These are phyloP conservation scores for Pollenia griseotomentosa DNA, from an alignment of 2,888 invertebrate genomes.

Conservation along the genomic window DNA sequence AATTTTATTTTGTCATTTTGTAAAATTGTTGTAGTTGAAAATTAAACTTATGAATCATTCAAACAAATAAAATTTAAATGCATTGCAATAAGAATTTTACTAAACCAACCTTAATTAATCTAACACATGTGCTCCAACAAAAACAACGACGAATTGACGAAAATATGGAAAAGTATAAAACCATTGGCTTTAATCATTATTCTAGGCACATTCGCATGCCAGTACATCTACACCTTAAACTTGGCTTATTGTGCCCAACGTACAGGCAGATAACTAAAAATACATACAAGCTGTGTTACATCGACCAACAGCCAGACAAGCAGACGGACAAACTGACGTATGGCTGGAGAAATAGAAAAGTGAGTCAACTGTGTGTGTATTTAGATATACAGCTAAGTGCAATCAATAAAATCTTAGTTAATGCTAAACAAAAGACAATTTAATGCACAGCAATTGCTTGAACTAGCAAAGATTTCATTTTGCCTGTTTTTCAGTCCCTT, in stretches of 20 bases:
- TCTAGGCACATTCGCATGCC: conserved; percentile 21
- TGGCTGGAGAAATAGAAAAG: neutral
- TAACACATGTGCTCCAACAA: too few species aligned
- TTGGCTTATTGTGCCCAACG: conserved; percentile 15
- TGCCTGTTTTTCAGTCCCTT: neutral
- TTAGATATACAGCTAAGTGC: neutral
- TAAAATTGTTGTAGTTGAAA: neutral
- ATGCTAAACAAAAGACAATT: conserved; percentile 47
- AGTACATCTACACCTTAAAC: conserved; percentile 40
- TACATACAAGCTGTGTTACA: neutral
- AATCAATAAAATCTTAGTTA: conserved; percentile 63
- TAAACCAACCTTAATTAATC: conserved; percentile 50
- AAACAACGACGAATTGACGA: too few species aligned
- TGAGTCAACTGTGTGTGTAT: neutral
- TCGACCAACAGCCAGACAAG: neutral
- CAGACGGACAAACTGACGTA: conserved; percentile 8
- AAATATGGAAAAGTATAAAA: neutral
- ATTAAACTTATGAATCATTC: neutral
- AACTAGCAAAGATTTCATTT: conserved; percentile 36
- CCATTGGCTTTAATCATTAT: conserved; percentile 11
- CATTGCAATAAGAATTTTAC: neutral
- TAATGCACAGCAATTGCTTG: conserved; percentile 51
- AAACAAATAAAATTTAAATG: neutral
- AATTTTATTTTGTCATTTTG: neutral
- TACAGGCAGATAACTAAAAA: neutral